Conservation (phyloP, 2,888 invertebrate genomes). For the Cheiracanthium punctorium region DNA sequence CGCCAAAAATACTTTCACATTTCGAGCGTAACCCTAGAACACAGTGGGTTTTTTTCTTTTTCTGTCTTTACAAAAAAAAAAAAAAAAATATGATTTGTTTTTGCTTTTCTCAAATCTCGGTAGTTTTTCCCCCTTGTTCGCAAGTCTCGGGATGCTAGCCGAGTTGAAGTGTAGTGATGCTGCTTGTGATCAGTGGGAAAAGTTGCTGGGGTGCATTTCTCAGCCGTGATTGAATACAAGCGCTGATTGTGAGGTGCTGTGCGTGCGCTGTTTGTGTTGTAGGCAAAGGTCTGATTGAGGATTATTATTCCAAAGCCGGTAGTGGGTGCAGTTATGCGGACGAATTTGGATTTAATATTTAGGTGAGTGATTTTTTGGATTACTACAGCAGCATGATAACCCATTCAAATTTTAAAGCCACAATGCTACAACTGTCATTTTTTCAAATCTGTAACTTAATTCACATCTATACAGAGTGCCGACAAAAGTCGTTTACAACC, state of each 20-base stretch:
- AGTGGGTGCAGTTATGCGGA: not conserved
- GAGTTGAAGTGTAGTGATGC: constrained; percentile 51
- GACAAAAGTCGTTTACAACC: too few relatives aligned
- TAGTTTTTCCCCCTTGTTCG: not conserved
- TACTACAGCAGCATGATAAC: too few relatives aligned
- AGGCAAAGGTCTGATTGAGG: not conserved
- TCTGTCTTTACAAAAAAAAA: too few relatives aligned
- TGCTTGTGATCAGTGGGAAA: constrained; percentile 21
- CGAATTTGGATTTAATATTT: not conserved
- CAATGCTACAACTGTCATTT: too few relatives aligned
- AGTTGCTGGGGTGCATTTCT: constrained; percentile 45
- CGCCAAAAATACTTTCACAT: constrained; percentile 42
- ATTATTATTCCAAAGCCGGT: not conserved
- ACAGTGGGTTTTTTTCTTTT: constrained; percentile 25
- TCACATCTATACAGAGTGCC: too few relatives aligned
- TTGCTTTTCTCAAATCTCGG: not conserved
- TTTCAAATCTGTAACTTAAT: too few relatives aligned
- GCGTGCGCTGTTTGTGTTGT: too few relatives aligned
- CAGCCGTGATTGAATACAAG: not conserved
- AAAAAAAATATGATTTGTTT: constrained; percentile 49
- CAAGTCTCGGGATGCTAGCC: constrained; percentile 24
- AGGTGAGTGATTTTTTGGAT: not conserved
- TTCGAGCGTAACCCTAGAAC: constrained; percentile 27
- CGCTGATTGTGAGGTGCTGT: not conserved
- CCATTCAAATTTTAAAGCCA: too few relatives aligned